phyloP scores from a whole-genome alignment of 2,113 vertebrate species.

The Ictalurus punctatus region DNA sequence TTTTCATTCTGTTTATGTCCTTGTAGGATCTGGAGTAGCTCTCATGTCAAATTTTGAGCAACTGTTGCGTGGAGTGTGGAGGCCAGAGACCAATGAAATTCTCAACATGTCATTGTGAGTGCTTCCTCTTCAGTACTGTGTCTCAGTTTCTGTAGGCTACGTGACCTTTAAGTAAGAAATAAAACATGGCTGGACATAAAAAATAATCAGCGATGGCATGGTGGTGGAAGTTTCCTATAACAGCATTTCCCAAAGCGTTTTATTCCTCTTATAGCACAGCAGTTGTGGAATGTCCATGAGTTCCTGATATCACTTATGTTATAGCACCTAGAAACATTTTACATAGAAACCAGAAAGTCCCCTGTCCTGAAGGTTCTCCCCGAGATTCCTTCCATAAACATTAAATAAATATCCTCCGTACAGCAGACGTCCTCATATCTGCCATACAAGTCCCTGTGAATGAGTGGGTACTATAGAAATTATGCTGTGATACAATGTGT shows the following conservation, averaged over 20 bases:
- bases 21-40: slow-evolving; percentile 88
- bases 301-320: neutral
- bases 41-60: slow-evolving; percentile 95
- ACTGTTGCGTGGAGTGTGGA: slow-evolving; percentile 93
- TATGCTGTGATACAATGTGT: neutral
- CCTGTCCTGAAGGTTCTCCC: neutral
- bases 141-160: neutral
- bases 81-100: slow-evolving; percentile 91
- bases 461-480: neutral
- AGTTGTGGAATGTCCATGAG: neutral
- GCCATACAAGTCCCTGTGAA: neutral
- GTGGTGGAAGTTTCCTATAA: neutral
- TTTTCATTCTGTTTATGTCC: slow-evolving; percentile 63
- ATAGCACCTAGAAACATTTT: neutral
- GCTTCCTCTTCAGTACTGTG: neutral
- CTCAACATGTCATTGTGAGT: slow-evolving; percentile 96
- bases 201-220: neutral
- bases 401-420: neutral
- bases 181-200: neutral
- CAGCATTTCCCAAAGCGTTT: neutral
- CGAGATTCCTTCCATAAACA: neutral
- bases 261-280: neutral
- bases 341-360: neutral
- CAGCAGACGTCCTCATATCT: neutral
- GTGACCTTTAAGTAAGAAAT: neutral